A percentile compares a stretch with the other conserved stretches of the same genome.
Evolutionary conservation across 1,140 invertebrate genomes (phyloP).

Genomic region (Penaeus vannamei): DNA sequence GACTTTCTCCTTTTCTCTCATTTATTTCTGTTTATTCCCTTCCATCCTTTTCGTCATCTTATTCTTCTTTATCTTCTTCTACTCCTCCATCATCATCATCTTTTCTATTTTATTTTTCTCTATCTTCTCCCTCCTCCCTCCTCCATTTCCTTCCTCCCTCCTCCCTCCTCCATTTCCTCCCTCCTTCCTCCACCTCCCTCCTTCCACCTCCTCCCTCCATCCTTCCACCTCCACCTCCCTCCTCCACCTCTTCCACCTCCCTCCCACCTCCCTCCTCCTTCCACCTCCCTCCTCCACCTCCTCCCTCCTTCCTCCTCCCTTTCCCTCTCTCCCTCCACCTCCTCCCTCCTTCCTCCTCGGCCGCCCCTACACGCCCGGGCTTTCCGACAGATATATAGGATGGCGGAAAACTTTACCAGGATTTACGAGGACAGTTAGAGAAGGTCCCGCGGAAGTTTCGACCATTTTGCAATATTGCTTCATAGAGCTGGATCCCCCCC

Average conservation of each 20-base stretch:
- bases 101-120: background rate
- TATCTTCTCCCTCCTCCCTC: background rate
- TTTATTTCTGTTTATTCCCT: background rate
- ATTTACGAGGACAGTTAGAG: constrained; percentile 51
- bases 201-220: background rate
- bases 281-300: background rate
- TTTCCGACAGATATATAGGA: constrained; percentile 47
- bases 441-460: constrained; percentile 17
- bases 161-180: too few relatives aligned
- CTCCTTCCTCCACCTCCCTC: too few relatives aligned
- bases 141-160: background rate
- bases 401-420: constrained; percentile 19
- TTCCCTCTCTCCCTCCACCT: too few relatives aligned
- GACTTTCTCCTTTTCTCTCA: background rate
- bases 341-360: background rate
- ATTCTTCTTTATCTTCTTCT: background rate
- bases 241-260: background rate
- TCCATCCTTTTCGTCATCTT: background rate
- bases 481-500: background rate
- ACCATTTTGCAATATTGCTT: constrained; percentile 51
- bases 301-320: background rate
- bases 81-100: background rate
- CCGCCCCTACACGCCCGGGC: background rate
- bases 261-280: background rate
- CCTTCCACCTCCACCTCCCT: background rate